Conservation (phyloP, 2,113 vertebrate genomes). For the Irena cyanogastra region DNA sequence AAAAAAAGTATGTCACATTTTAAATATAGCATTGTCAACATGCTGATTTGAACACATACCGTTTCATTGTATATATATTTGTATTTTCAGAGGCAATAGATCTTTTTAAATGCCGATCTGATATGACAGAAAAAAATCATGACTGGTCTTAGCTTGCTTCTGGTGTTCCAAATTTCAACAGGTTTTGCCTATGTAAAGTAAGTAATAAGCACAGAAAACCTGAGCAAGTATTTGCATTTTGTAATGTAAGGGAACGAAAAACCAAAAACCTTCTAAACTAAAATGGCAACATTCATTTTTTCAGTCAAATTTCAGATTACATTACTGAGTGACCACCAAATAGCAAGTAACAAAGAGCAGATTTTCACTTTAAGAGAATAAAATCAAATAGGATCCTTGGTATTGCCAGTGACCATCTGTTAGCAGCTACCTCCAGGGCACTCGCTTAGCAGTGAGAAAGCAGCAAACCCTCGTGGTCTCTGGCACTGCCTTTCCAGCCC, state of each 20-base stretch:
- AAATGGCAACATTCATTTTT: neutral
- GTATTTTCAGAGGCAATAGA: neutral
- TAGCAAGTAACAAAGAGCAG: neutral
- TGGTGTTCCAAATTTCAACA: neutral
- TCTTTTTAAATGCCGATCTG: neutral
- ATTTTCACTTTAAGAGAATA: neutral
- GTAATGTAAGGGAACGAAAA: neutral
- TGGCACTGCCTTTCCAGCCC: neutral
- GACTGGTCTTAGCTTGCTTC: neutral
- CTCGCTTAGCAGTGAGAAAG: neutral
- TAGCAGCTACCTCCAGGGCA: neutral
- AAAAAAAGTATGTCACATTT: neutral
- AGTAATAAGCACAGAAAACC: neutral
- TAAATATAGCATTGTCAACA: neutral
- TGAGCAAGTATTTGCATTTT: neutral
- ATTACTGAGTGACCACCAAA: neutral
- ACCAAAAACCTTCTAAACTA: neutral
- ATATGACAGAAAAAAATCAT: neutral
- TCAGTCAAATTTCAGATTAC: neutral
- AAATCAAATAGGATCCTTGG: neutral
- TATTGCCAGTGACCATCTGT: slow-evolving; percentile 9
- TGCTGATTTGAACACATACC: neutral
- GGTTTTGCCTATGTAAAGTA: neutral
- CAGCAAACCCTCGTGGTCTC: neutral
- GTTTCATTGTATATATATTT: neutral